Base-by-base conservation (phyloP, 2,797 vertebrate species). In the Chaetodon trifasciatus region DNA sequence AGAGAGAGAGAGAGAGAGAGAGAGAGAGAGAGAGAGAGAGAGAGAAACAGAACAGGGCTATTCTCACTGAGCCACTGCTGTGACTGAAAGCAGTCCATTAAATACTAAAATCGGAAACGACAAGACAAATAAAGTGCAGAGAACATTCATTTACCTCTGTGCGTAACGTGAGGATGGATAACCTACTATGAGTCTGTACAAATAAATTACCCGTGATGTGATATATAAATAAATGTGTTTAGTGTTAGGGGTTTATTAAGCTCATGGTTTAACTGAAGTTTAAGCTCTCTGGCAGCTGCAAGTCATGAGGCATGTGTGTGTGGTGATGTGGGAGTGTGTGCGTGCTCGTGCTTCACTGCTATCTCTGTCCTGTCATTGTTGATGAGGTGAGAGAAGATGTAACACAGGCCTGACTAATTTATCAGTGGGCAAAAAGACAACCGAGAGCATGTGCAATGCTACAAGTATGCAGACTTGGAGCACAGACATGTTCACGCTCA, bases 371-470 rank as follows among this genome's bases (percentile, higher is more conserved):
- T 87, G 91, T 88, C 87, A 73, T 23, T 73, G 78, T n/a, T 70
- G 86, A 93, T 88, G 87, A 93, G 85, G 90, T 89, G 92, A 82
- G 88, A 85, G 79, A 23, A 85, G 92, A 93, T 65, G 62, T 12
- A 87, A 83, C 53, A 4, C 93, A 94, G 92, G 63, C 81, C 32
- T 9, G 53, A 37, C 70, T 82, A 52, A 86, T 92, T 90, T 77
- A 91, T 93, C 89, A 87, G 55, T 0, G 70, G 78, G 73, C 52
- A 49, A 47, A 70, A 71, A 86, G 78, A 93, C 86, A 87, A 83
- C 78, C 62, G n/a, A 44, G 32, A 49, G 68, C 44, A 55, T 89
- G 81, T 67, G 82, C 63, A 76, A 85, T 50, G 83, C 76, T 78
- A 53, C 35, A 85, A 71, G 52, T 78, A 82, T 80, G 81, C 64